A percentile compares a stretch with the other conserved stretches of the same genome.
phyloP scores from a whole-genome alignment of 2,888 invertebrate species.

The Alloplasta piceator region DNA sequence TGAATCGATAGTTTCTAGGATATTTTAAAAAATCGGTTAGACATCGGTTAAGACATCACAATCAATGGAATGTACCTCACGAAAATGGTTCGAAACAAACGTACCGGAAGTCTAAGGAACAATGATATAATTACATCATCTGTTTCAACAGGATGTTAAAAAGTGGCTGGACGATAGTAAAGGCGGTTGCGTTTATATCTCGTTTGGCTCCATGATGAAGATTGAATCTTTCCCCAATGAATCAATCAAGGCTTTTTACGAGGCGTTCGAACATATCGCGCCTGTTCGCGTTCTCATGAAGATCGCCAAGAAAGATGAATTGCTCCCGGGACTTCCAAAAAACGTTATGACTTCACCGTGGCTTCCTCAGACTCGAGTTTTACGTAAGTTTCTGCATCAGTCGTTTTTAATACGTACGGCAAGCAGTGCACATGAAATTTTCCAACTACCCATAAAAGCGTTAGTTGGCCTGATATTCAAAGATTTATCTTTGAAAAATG shows the following conservation, averaged over 20 bases:
- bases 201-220: conserved; percentile 80
- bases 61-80: too few relatives aligned
- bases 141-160: conserved; percentile 73
- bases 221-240: conserved; percentile 77
- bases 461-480: not conserved
- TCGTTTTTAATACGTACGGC: conserved; percentile 17
- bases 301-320: conserved; percentile 74
- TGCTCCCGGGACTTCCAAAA: conserved; percentile 76
- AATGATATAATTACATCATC: not conserved
- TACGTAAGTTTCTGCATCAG: conserved; percentile 69
- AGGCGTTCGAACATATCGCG: conserved; percentile 75
- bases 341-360: conserved; percentile 78
- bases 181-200: conserved; percentile 78
- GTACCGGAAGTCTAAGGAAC: not conserved
- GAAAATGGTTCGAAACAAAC: too few relatives aligned
- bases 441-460: not conserved
- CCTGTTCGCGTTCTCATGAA: conserved; percentile 78
- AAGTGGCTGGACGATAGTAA: conserved; percentile 78
- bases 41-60: too few relatives aligned
- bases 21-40: too few relatives aligned
- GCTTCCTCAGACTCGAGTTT: conserved; percentile 76
- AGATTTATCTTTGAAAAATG: not conserved
- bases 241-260: conserved; percentile 71
- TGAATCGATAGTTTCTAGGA: not conserved
- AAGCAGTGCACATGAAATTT: not conserved